Percentiles rank a stretch among this genome's conserved stretches.
Evolutionary conservation across 2,113 vertebrate species (phyloP).

Genomic region (Rhinolophus sinicus): DNA sequence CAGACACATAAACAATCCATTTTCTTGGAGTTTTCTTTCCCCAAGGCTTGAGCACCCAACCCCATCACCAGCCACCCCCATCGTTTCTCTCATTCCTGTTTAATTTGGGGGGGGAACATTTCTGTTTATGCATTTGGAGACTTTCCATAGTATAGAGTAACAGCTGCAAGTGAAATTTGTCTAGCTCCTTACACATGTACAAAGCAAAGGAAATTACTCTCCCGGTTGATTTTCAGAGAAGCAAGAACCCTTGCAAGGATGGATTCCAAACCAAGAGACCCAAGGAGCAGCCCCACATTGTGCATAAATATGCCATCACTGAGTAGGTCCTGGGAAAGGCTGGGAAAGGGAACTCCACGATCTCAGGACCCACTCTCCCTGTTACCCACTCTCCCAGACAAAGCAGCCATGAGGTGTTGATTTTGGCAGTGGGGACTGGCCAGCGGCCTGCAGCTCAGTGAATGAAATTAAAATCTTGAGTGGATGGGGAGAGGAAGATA

Average conservation of each 20-base stretch:
- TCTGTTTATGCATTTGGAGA: constrained; percentile 50
- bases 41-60: neutral
- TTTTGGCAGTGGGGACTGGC: constrained; percentile 50
- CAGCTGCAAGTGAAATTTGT: constrained; percentile 29
- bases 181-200: neutral
- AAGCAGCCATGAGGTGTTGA: constrained; percentile 56
- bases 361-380: neutral
- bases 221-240: constrained; percentile 51
- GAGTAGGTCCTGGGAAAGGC: neutral
- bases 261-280: constrained; percentile 7
- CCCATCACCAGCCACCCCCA: neutral
- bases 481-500: neutral
- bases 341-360: neutral
- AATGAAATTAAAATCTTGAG: constrained; percentile 70
- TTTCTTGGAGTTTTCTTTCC: constrained; percentile 2
- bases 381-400: constrained; percentile 61
- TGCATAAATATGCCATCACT: neutral
- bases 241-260: constrained; percentile 35
- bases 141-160: neutral
- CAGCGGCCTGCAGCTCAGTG: constrained; percentile 21
- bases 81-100: constrained; percentile 10
- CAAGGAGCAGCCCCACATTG: neutral
- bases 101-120: neutral
- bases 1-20: neutral
- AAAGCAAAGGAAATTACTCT: constrained; percentile 27